Evolutionary conservation across 2,113 vertebrate genomes (phyloP).

Genomic region (Apteryx mantelli): DNA sequence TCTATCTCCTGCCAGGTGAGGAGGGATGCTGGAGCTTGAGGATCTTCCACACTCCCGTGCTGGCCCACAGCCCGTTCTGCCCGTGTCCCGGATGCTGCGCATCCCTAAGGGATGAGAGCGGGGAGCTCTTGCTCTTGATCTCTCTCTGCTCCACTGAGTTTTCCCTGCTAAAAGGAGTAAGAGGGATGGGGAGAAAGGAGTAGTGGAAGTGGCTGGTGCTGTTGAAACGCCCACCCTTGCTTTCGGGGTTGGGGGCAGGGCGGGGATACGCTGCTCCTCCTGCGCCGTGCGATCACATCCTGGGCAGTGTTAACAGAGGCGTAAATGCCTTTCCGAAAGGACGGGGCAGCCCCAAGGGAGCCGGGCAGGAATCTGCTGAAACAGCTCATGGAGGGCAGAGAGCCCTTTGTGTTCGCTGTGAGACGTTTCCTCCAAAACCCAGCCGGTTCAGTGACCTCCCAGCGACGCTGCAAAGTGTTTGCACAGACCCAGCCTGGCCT

Average conservation of each 20-base stretch:
- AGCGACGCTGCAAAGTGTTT: too few species aligned
- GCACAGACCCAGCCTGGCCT: too few species aligned
- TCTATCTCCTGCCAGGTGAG: background rate
- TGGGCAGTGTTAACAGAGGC: background rate
- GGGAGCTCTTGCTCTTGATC: background rate
- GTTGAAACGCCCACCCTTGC: background rate
- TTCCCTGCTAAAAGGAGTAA: background rate
- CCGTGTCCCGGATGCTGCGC: background rate
- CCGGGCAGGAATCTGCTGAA: background rate
- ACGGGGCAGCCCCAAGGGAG: background rate
- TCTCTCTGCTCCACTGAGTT: background rate
- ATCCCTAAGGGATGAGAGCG: background rate
- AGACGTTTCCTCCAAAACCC: too few species aligned
- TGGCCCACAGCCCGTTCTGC: background rate
- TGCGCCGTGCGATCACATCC: too few species aligned
- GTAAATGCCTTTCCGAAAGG: background rate
- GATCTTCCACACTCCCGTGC: accelerated
- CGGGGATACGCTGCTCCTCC: background rate
- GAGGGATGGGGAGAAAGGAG: background rate
- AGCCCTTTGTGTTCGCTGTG: background rate
- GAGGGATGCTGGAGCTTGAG: background rate
- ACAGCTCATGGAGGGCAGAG: accelerated
- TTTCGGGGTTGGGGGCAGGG: background rate
- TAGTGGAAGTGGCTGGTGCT: too few species aligned
- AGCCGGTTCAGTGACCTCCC: too few species aligned